Percentiles rank a stretch among this genome's conserved stretches.
Evolutionary conservation across 1,140 invertebrate species (phyloP).

Genomic region (Leptoteleia sp.): DNA sequence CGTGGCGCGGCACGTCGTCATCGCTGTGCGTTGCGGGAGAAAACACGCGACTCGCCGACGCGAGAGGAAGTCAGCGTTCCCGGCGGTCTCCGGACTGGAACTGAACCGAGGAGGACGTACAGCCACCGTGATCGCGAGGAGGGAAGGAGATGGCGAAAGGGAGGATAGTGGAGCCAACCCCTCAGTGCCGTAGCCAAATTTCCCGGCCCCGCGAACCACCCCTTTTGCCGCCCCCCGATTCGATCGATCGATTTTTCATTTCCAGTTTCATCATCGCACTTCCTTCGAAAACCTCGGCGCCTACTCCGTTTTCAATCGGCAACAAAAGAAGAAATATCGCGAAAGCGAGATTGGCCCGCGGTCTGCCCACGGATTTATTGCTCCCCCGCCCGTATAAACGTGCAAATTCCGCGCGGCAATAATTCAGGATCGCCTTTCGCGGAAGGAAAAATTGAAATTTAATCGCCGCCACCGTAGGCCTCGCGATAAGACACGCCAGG

Average conservation of each 20-base stretch:
- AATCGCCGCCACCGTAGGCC: too few species aligned
- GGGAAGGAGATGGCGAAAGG: constrained; percentile 67
- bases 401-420: constrained; percentile 5
- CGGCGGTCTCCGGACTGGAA: constrained; percentile 75
- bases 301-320: too few species aligned
- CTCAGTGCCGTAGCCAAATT: constrained; percentile 59
- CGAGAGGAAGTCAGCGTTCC: constrained; percentile 66
- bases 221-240: neutral
- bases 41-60: constrained; percentile 31
- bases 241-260: constrained; percentile 1
- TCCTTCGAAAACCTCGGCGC: too few species aligned
- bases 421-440: too few species aligned
- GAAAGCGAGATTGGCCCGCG: too few species aligned
- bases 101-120: constrained; percentile 71
- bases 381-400: too few species aligned
- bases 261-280: neutral
- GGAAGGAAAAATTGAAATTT: constrained; percentile 31
- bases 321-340: too few species aligned
- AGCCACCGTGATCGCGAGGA: constrained; percentile 63
- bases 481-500: constrained; percentile 16
- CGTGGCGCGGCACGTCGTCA: constrained; percentile 70
- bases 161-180: constrained; percentile 60
- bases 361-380: too few species aligned
- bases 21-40: constrained; percentile 62
- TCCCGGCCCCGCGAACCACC: neutral